Base-by-base conservation (phyloP, 2,113 vertebrate species). In the Sterna hirundo region DNA sequence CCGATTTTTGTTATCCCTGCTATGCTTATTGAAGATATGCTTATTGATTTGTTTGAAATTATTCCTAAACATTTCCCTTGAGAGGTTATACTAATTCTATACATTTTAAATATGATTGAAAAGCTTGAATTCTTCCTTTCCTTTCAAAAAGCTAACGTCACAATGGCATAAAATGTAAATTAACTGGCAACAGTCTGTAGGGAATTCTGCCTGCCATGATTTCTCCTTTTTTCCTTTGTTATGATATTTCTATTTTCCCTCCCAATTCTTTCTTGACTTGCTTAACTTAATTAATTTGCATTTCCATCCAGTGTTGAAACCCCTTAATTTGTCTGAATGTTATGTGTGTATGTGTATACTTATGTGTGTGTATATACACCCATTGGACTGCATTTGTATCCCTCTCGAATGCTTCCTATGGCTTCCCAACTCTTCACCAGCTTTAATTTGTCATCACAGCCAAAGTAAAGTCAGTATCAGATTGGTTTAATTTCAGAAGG, bases 121-220 rank as follows among this genome's bases (percentile, higher is more conserved):
- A 88, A 88, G 51, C 60, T 66, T 83, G 60, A 93, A 70, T 87
- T 93, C 65, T 87, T 91, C 42, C 65, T 84, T 91, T 92, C 32
- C n/a, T 68, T 77, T 95, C 84, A 87, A 90, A 93, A 92, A 93
- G 42, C 84, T 86, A 90, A 40, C 88, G 86, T 57, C 58, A 83
- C 74, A 74, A 40, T 85, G 49, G 47, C 81, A 95, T 80, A 87
- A 92, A 83, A 94, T 62, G 66, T 79, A 94, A 94, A 94, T 93
- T 76, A 77, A 76, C 58, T 94, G 77, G 30, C 77, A 95, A 4
- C 9, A 18, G 36, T 92, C 83, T 85, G 42, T 29, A 85, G 74
- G 61, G 61, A 95, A 76, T 94, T 88, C 74, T 85, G 78, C 51
- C 70, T 93, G 81, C 58, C 78, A 80, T 58, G 19, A 86, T 77